Conservation (phyloP, 2,888 invertebrate genomes). For the Podotricha telesiphe region DNA sequence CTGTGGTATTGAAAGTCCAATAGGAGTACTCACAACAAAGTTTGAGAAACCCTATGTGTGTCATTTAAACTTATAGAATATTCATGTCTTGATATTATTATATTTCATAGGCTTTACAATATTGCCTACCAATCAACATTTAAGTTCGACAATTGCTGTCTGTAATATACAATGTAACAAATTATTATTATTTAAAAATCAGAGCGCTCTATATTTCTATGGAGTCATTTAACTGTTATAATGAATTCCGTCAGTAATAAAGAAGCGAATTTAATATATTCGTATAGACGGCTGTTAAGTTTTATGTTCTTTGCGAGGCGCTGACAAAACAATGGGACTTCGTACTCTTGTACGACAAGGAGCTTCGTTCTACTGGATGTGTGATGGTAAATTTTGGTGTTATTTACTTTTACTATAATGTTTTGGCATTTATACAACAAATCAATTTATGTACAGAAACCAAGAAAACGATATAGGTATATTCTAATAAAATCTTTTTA, state of each 20-base stretch:
- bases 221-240: conserved; percentile 73
- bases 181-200: conserved; percentile 54
- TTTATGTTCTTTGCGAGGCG: conserved; percentile 55
- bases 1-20: too few species aligned
- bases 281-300: conserved; percentile 60
- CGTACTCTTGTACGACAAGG: conserved; percentile 44
- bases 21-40: too few species aligned
- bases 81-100: too few species aligned
- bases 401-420: not conserved
- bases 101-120: too few species aligned
- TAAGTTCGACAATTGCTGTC: too few species aligned
- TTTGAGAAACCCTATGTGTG: too few species aligned
- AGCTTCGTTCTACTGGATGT: conserved; percentile 45
- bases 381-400: conserved; percentile 12
- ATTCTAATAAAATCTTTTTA: too few species aligned
- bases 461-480: not conserved
- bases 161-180: too few species aligned
- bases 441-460: not conserved
- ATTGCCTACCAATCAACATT: too few species aligned
- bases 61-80: too few species aligned
- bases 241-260: conserved; percentile 73
- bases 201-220: conserved; percentile 69
- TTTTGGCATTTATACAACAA: too few species aligned
- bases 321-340: conserved; percentile 55
- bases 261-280: conserved; percentile 69